Evolutionary conservation across 1,140 invertebrate genomes (phyloP).

Genomic region (Dryas iulia): DNA sequence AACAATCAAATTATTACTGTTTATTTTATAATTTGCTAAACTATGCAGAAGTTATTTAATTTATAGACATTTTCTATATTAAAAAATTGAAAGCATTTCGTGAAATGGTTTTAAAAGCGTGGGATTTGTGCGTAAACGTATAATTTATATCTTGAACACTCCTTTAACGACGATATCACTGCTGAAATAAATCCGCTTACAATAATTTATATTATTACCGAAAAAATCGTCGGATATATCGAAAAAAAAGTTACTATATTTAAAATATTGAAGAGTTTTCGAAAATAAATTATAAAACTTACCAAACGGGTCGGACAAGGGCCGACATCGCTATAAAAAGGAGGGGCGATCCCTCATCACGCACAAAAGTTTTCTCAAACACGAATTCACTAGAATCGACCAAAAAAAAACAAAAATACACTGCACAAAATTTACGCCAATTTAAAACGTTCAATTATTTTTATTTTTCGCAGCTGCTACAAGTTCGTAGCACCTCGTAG

Average conservation of each 20-base stretch:
- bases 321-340: constrained; percentile 75
- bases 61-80: neutral
- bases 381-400: constrained; percentile 51
- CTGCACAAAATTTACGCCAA: constrained; percentile 45
- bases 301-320: constrained; percentile 79
- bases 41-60: neutral
- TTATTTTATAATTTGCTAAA: neutral
- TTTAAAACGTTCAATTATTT: constrained; percentile 9
- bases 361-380: constrained; percentile 61
- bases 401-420: constrained; percentile 44
- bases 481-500: constrained; percentile 50
- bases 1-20: constrained; percentile 30
- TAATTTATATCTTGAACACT: constrained; percentile 59
- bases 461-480: constrained; percentile 32
- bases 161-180: constrained; percentile 62
- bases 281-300: constrained; percentile 54
- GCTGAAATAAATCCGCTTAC: constrained; percentile 71
- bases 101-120: constrained; percentile 80
- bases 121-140: constrained; percentile 77
- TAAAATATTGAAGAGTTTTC: neutral
- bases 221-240: neutral
- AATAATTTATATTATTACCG: constrained; percentile 25
- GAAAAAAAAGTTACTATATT: neutral
- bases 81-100: constrained; percentile 70
- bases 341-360: constrained; percentile 64